Base-by-base conservation (phyloP, 2,113 vertebrate species). In the Peromyscus maniculatus region DNA sequence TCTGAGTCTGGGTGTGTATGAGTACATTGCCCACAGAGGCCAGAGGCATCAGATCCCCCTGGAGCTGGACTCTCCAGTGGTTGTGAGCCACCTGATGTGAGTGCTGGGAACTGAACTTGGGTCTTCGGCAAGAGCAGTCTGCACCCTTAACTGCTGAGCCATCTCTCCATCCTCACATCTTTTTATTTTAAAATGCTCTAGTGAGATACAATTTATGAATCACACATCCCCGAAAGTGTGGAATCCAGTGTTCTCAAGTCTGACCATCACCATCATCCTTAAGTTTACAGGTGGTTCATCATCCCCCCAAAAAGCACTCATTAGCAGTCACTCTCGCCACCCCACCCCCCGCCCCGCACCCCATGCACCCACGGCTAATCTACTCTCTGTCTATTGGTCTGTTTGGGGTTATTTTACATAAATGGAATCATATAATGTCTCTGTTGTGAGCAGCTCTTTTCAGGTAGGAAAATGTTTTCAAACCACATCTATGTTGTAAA, bases 151-250 rank as follows among this genome's bases (percentile, higher is more conserved):
- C 11, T 49, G 24, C 24, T 3, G 24, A 49, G 43, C 43, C 26
- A 28, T 15, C 12, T 49, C 43, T 28, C 16, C 79, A n/a, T 36
- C 52, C 46, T 55, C 10, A 3, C 5, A 17, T 36, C 66, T 59
- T 79, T 89, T 79, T 79, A 77, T 66, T 95, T 88, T 64, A 69
- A 92, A 67, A 39, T 92, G 75, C 33, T 94, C 93, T 87, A 62
- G 28, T 5, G 19, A 97, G 82, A 62, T 72, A 52, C 26, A 75
- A 15, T 91, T 78, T 75, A 84, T 8, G 22, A n/a, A 39, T 13
- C 36, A 28, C 36, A 82, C 67, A 49, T 12, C 52, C 16, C 80
- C 75, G 4, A 55, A 21, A 62, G n/a, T 21, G 5, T 72, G 19
- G 46, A 57, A 39, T 69, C 75, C 74, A 83, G 1, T 94, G 71